A percentile compares a stretch with the other conserved stretches of the same genome.
These are phyloP conservation scores for Odontophorus gujanensis DNA, from an alignment of 2,113 vertebrate genomes.

Conservation along the genomic window DNA sequence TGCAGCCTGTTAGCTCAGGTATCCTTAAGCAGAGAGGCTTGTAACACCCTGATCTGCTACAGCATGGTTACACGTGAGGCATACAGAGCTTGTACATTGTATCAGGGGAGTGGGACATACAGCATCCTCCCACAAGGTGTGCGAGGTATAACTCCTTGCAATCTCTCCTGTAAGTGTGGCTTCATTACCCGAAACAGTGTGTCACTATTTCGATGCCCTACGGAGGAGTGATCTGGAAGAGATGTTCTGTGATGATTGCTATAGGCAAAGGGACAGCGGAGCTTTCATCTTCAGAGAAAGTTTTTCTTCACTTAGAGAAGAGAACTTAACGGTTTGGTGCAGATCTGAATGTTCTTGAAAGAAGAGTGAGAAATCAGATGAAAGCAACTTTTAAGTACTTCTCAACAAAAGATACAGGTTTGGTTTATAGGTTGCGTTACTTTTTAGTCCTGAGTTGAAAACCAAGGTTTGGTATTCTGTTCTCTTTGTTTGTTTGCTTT, in stretches of 20 bases:
- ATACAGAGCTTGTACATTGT: neutral
- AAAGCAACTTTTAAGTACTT: neutral
- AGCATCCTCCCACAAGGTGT: neutral
- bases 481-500: neutral
- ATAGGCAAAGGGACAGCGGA: neutral
- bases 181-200: neutral
- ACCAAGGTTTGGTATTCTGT: neutral
- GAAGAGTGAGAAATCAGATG: neutral
- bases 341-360: neutral
- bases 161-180: neutral
- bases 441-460: neutral
- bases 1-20: neutral
- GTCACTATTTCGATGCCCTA: neutral
- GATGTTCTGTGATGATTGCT: neutral
- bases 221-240: neutral
- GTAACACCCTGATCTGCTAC: neutral
- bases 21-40: neutral
- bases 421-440: neutral
- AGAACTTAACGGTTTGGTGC: neutral
- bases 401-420: neutral
- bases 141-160: neutral
- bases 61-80: rapidly evolving
- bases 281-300: neutral
- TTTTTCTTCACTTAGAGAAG: neutral
- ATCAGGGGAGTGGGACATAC: neutral